Evolutionary conservation across 1,140 invertebrate genomes (phyloP).

Genomic region (Bombus difficillimus): DNA sequence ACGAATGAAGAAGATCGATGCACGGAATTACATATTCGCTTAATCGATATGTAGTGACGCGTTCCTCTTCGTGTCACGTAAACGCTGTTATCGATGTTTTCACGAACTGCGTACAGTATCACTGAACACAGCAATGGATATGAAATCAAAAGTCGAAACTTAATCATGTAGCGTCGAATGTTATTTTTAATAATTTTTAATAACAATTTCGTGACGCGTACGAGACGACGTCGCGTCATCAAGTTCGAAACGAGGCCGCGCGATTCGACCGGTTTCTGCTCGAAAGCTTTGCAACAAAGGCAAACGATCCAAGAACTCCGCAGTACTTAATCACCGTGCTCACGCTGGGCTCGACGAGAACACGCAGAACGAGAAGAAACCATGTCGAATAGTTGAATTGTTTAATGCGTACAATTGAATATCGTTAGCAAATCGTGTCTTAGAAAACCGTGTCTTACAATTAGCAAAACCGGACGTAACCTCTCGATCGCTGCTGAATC

Average conservation of each 20-base stretch:
- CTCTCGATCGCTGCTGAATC: neutral
- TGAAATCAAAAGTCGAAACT: neutral
- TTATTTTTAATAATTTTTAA: conserved; percentile 9
- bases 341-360: neutral
- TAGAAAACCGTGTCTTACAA: neutral
- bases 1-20: neutral
- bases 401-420: neutral
- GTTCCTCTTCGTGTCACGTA: too few relatives aligned
- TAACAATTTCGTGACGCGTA: neutral
- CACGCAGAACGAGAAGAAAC: neutral
- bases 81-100: neutral
- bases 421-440: neutral
- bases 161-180: neutral
- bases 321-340: neutral
- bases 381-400: neutral
- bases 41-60: neutral
- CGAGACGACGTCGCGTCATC: neutral
- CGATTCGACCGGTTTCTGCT: neutral
- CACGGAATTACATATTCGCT: neutral
- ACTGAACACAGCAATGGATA: neutral
- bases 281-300: neutral
- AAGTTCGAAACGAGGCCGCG: neutral
- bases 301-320: neutral
- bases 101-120: neutral
- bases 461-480: neutral